A percentile compares a stretch with the other conserved stretches of the same genome.
These are phyloP conservation scores for Excalfactoria chinensis DNA, from an alignment of 2,113 vertebrate species.

Conservation along the genomic window DNA sequence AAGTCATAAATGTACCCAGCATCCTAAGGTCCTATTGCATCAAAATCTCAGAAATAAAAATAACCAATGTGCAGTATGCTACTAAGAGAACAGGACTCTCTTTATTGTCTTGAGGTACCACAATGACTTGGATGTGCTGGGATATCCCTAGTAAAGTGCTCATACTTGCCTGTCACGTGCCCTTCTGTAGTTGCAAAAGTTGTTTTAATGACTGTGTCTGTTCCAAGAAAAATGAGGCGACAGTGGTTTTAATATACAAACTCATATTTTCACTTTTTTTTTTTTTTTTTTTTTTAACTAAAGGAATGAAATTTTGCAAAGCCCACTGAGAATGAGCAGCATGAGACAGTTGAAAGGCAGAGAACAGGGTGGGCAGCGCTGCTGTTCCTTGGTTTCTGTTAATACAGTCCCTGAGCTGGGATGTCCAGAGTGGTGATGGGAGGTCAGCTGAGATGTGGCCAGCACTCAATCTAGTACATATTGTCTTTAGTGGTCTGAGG, in stretches of 20 bases:
- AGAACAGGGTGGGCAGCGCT: neutral
- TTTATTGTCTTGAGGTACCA: neutral
- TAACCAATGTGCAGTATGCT: neutral
- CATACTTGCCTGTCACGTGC: fast-evolving
- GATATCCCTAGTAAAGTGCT: neutral
- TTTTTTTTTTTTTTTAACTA: neutral
- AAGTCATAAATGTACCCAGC: neutral
- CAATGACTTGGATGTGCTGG: neutral
- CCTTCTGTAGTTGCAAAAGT: neutral
- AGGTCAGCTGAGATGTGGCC: neutral
- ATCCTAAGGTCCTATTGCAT: neutral
- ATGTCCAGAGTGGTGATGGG: neutral
- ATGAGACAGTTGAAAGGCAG: neutral
- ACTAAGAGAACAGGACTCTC: neutral
- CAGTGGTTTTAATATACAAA: neutral
- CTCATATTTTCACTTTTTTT: neutral
- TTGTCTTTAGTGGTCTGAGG: neutral
- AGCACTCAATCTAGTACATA: neutral
- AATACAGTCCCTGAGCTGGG: neutral
- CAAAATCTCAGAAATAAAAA: neutral
- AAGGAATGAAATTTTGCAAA: neutral
- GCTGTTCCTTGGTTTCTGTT: neutral
- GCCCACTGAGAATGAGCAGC: neutral
- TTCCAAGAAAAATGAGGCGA: neutral
- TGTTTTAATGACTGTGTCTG: neutral